phyloP scores from a whole-genome alignment of 2,888 invertebrate species.

The Glomeris marginata region DNA sequence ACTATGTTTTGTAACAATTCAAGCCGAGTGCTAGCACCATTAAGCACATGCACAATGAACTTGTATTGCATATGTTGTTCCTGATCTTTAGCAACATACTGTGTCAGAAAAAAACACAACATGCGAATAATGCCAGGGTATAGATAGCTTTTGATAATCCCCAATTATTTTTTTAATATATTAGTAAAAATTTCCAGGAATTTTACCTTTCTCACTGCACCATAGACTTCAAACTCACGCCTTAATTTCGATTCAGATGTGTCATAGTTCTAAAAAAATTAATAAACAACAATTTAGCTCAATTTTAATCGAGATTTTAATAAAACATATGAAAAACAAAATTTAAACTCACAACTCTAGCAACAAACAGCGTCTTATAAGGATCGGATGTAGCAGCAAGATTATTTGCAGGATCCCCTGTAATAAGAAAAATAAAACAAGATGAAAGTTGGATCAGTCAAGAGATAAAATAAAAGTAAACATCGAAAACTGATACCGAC shows the following conservation, averaged over 20 bases:
- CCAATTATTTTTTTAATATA: conserved; percentile 8
- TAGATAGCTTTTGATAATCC: no score
- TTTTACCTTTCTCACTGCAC: conserved; percentile 83
- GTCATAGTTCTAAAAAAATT: conserved; percentile 76
- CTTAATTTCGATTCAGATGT: conserved; percentile 94
- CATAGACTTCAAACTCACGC: conserved; percentile 96
- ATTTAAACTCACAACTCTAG: conserved; percentile 73
- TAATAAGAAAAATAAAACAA: conserved; percentile 21
- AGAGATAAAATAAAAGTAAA: neutral
- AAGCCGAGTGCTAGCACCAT: neutral
- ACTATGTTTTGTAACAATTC: neutral
- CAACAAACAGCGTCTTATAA: conserved; percentile 93
- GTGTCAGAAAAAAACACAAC: neutral
- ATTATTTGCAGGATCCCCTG: conserved; percentile 74
- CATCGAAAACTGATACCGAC: conserved; percentile 34
- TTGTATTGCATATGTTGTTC: neutral
- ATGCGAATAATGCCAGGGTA: conserved; percentile 17
- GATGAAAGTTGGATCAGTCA: neutral
- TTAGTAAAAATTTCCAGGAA: conserved; percentile 6
- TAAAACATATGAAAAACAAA: neutral
- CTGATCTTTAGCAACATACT: neutral
- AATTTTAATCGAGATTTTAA: neutral
- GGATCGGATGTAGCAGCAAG: conserved; percentile 75
- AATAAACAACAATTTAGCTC: conserved; percentile 9
- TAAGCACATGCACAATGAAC: neutral